Evolutionary conservation across 2,888 invertebrate species (phyloP).

Genomic region (Mesorhabditis spiculigera): DNA sequence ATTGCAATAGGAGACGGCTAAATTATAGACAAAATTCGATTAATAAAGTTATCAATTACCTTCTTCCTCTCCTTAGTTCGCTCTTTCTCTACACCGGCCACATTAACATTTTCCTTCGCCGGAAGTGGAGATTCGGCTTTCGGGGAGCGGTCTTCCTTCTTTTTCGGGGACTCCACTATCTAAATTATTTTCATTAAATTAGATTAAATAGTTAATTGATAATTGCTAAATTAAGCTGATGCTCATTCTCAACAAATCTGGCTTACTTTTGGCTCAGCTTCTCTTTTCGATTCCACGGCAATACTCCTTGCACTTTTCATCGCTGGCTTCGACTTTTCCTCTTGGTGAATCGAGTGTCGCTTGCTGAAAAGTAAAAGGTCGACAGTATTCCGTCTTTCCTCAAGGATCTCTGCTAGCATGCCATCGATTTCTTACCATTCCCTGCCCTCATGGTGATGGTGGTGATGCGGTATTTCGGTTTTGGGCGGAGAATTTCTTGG

Average conservation of each 20-base stretch:
- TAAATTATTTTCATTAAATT: too few relatives aligned
- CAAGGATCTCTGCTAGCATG: background rate
- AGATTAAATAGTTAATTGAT: too few relatives aligned
- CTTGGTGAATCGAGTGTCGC: background rate
- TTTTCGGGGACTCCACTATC: background rate
- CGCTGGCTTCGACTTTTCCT: background rate
- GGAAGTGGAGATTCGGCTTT: too few relatives aligned
- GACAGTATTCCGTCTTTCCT: background rate
- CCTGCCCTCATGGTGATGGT: slow-evolving; percentile 1
- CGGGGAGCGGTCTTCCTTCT: background rate
- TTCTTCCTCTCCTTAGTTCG: background rate
- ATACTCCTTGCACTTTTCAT: background rate
- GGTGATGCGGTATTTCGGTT: background rate
- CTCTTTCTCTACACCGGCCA: too few relatives aligned
- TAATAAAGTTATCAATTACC: background rate
- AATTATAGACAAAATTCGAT: too few relatives aligned
- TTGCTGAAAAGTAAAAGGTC: slow-evolving; percentile 1
- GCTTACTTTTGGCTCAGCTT: too few relatives aligned
- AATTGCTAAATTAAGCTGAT: too few relatives aligned
- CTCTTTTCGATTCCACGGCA: too few relatives aligned
- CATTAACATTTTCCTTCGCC: too few relatives aligned
- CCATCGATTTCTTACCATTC: slow-evolving; percentile 3
- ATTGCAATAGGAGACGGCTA: slow-evolving; percentile 15
- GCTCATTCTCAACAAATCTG: too few relatives aligned
- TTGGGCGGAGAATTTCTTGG: background rate